These are phyloP conservation scores for Lepus timidus DNA, from an alignment of 2,113 vertebrate species.

Conservation along the genomic window DNA sequence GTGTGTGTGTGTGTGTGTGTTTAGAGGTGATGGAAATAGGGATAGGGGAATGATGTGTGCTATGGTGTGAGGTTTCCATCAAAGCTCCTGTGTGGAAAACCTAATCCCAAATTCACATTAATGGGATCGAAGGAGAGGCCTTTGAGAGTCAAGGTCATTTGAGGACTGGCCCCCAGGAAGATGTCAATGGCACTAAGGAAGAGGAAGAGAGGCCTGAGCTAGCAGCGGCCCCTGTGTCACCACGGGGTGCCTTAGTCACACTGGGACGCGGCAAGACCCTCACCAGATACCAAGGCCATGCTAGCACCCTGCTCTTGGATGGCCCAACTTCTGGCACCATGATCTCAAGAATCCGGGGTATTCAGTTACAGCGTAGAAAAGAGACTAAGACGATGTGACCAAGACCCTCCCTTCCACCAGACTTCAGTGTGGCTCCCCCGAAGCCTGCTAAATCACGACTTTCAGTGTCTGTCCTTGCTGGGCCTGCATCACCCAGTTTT, in stretches of 20 bases:
- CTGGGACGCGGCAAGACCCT: neutral
- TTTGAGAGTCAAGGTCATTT: neutral
- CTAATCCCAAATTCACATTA: neutral
- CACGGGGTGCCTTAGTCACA: neutral
- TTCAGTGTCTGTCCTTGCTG: neutral
- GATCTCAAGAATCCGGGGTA: neutral
- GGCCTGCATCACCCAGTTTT: neutral
- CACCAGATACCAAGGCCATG: neutral
- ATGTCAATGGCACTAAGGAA: neutral
- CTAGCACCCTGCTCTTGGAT: neutral
- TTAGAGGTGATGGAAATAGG: neutral
- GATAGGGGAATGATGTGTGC: neutral
- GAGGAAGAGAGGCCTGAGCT: neutral
- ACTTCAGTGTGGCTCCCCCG: neutral
- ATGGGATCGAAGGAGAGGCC: neutral
- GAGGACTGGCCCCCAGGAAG: accelerated
- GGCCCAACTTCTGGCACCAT: neutral
- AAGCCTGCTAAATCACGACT: neutral
- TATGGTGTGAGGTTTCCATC: neutral
- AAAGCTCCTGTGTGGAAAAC: neutral
- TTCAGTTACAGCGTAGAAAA: neutral
- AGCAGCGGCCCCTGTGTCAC: neutral
- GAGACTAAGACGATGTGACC: neutral
- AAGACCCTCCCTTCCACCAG: neutral
- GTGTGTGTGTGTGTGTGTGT: neutral